These are phyloP conservation scores for Auanema sp. DNA, from an alignment of 2,888 invertebrate genomes.

Conservation along the genomic window DNA sequence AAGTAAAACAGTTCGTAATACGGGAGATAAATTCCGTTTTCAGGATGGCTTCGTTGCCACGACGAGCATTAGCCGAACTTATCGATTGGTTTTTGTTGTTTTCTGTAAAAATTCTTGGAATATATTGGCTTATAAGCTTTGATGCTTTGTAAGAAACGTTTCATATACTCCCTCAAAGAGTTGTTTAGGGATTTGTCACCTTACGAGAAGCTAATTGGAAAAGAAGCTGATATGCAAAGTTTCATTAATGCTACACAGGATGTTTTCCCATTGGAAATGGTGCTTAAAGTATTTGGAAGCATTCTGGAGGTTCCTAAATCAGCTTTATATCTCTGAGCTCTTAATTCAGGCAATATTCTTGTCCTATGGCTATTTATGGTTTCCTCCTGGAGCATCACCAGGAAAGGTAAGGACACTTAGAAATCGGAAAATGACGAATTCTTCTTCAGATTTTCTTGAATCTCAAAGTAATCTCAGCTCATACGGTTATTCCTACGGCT, in stretches of 20 bases:
- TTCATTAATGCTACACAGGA: slow-evolving; percentile 60
- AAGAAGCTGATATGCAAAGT: slow-evolving; percentile 52
- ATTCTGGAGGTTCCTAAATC: slow-evolving; percentile 42
- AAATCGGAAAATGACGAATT: not conserved
- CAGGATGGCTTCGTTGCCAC: slow-evolving; percentile 42
- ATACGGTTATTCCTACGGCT: slow-evolving; percentile 25
- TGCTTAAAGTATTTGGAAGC: slow-evolving; percentile 47
- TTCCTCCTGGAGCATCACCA: slow-evolving; percentile 52
- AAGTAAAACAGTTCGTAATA: too few relatives aligned
- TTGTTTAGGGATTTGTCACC: slow-evolving; percentile 53
- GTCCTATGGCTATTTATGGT: slow-evolving; percentile 24
- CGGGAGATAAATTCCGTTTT: not conserved
- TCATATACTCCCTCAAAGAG: slow-evolving; percentile 5
- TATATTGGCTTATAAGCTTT: slow-evolving; percentile 47
- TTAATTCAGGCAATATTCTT: slow-evolving; percentile 34
- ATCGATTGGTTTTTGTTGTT: slow-evolving; percentile 54
- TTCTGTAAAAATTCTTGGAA: slow-evolving; percentile 48
- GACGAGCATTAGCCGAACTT: slow-evolving; percentile 50
- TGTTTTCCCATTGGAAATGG: slow-evolving; percentile 59
- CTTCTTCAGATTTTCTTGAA: slow-evolving; percentile 34
- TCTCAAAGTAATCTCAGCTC: slow-evolving; percentile 52
- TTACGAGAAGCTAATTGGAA: slow-evolving; percentile 47
- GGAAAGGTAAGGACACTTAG: slow-evolving; percentile 41
- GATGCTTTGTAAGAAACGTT: slow-evolving; percentile 19
- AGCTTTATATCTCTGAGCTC: slow-evolving; percentile 4